These are phyloP conservation scores for Paraescarpia echinospica DNA, from an alignment of 1,140 invertebrate species.

Conservation along the genomic window DNA sequence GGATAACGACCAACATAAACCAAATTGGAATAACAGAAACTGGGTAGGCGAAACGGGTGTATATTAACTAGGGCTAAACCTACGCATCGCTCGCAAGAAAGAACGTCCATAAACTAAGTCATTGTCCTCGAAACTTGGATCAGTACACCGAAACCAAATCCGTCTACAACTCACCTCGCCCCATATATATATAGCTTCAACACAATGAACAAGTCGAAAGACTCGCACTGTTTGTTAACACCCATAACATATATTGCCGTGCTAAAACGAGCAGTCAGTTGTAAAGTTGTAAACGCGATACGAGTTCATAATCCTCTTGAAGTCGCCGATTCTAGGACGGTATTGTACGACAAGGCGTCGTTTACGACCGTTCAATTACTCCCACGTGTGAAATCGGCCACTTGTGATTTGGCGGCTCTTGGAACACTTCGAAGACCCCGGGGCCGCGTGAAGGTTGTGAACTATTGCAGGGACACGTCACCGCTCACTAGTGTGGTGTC, in stretches of 20 bases:
- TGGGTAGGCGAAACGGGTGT: no score
- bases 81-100: no score
- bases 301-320: not conserved
- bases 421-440: not conserved
- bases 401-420: not conserved
- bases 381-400: not conserved
- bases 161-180: not conserved
- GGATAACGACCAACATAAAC: no score
- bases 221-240: not conserved
- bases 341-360: not conserved
- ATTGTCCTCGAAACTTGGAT: not conserved
- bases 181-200: not conserved
- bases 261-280: not conserved
- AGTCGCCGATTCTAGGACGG: not conserved
- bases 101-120: no score
- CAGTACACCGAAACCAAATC: not conserved
- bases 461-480: not conserved
- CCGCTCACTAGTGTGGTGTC: not conserved
- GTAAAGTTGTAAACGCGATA: conserved; percentile 1
- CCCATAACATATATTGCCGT: not conserved
- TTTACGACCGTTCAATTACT: not conserved
- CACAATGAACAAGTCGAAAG: not conserved
- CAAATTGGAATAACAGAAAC: no score
- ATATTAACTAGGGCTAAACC: no score
- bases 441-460: not conserved